Base-by-base conservation (phyloP, 2,113 vertebrate species). In the Centropristis striata region DNA sequence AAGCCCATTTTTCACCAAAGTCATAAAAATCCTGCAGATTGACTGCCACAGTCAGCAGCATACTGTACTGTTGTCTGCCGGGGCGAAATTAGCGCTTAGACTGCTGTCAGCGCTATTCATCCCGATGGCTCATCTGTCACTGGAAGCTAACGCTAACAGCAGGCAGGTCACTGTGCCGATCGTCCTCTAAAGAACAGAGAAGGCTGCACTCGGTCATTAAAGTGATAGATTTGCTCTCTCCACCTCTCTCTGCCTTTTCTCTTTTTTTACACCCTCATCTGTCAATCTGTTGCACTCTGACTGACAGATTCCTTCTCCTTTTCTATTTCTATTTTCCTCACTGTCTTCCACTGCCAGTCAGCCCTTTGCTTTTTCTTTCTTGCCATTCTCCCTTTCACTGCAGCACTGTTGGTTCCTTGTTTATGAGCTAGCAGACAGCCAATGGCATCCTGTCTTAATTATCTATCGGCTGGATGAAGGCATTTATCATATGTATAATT, bases 131-230 rank as follows among this genome's bases (percentile, higher is more conserved):
- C 88, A 91, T 88, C 84, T 55, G 79, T 90, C 86, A 91, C 75
- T 8, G 28, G 66, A 36, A 76, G 86, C 89, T 89, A 90, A 86
- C 71, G 78, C 73, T 87, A 93, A 88, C 89, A 84, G 81, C 84
- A 74, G 82, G 50, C 82, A 77, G 91, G 90, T 93, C 91, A 86
- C 70, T 14, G 75, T 66, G 85, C 83, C 71, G 51, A 75, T 83
- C 58, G 88, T 85, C 89, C 86, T 87, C 89, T 83, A 77, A 88
- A 90, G 83, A 89, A 88, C 74, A 84, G 88, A 78, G 83, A 71
- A 63, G 86, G 78, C 85, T 78, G 69, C 46, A 10, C 71, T 42
- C 0, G 64, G 68, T 85, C 88, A 89, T 92, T 92, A 90, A 84
- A 84, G 81, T 91, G 88, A 91, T 88, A 88, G 72, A 92, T 87